phyloP scores from a whole-genome alignment of 2,113 vertebrate genomes.

The Lasiurus cinereus region DNA sequence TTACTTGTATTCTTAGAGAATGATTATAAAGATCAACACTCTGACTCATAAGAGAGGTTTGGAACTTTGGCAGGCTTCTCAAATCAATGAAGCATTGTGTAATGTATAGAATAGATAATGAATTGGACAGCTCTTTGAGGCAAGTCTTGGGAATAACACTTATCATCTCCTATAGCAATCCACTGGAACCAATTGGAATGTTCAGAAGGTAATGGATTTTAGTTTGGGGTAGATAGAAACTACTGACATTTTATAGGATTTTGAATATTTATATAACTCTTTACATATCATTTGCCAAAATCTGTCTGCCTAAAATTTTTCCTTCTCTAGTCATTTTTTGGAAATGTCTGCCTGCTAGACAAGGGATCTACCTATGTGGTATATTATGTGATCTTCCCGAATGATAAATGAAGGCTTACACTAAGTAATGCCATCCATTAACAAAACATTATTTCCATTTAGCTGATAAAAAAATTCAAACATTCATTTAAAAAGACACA shows the following conservation, averaged over 20 bases:
- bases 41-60: slow-evolving; percentile 42
- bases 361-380: not conserved
- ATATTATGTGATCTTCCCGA: not conserved
- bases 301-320: slow-evolving; percentile 20
- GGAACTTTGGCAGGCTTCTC: slow-evolving; percentile 32
- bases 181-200: not conserved
- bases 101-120: slow-evolving; percentile 41
- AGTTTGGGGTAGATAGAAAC: not conserved
- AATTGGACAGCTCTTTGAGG: not conserved
- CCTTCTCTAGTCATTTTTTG: not conserved
- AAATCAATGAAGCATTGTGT: slow-evolving; percentile 33
- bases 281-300: not conserved
- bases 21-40: slow-evolving; percentile 58
- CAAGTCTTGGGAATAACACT: not conserved
- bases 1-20: slow-evolving; percentile 43
- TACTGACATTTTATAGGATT: slow-evolving; percentile 1
- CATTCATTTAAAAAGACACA: not conserved
- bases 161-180: not conserved
- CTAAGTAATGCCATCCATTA: not conserved
- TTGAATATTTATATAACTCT: not conserved
- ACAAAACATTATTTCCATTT: slow-evolving; percentile 8
- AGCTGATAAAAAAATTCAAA: not conserved
- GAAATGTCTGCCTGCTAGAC: not conserved
- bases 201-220: not conserved
- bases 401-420: not conserved